phyloP scores from a whole-genome alignment of 64 coral and sea anemone species.

The Anthopleura sola region DNA sequence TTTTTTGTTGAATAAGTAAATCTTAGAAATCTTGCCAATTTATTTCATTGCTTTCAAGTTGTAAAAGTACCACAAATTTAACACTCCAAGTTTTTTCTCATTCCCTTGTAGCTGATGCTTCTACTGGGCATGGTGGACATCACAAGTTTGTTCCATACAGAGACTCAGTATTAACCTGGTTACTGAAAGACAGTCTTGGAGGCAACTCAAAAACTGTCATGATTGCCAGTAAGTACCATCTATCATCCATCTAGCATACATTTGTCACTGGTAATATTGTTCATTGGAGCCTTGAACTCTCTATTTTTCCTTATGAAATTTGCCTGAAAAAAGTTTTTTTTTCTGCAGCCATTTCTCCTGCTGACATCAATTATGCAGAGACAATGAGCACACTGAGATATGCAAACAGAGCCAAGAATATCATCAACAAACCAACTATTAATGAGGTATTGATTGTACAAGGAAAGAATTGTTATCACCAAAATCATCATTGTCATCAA shows the following conservation, averaged over 20 bases:
- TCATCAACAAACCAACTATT: constrained; percentile 96
- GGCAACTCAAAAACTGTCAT: constrained; percentile 98
- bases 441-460: constrained; percentile 54
- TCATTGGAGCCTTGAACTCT: no score
- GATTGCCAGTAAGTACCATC: constrained; percentile 78
- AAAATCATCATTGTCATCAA: not conserved
- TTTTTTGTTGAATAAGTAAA: not conserved
- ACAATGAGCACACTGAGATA: constrained; percentile 88
- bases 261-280: no score
- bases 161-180: constrained; percentile 93
- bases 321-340: no score
- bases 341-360: constrained; percentile 84
- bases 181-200: constrained; percentile 96
- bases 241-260: no score
- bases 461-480: not conserved
- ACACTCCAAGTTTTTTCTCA: no score
- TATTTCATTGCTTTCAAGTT: no score
- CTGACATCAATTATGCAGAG: constrained; percentile 94
- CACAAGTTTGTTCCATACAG: constrained; percentile 96
- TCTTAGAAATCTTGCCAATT: no score
- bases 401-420: constrained; percentile 97
- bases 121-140: constrained; percentile 57
- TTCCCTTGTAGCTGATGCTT: constrained; percentile 73
- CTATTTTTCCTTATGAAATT: no score
- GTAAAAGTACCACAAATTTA: no score